Base-by-base conservation (phyloP, 1,140 invertebrate species). In the Camponotus vicinus region DNA sequence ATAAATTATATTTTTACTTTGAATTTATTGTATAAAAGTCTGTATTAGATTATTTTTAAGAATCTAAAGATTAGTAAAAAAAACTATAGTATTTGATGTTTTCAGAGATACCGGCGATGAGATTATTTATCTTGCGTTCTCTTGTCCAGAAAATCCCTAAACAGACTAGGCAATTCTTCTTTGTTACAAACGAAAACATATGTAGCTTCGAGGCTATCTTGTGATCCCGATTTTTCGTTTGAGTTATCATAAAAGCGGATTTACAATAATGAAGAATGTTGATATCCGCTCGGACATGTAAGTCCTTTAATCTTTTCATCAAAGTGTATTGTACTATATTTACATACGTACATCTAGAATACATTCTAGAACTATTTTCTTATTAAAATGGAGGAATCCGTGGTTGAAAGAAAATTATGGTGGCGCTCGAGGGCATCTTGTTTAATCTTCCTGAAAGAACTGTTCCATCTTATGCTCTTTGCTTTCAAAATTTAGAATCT, bases 101-200 rank as follows among this genome's bases (percentile, higher is more conserved):
- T 77, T 77, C 75, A 57, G 57, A 64, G 57, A 18, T 18, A 18
- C 27, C 57, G 9, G 57, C 27, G 40, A 64, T 9, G 37, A 52
- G 5, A 52, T 37, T 69, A 79, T 34, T 21, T 79, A 55, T 8
- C 59, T 18, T 18, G 7, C 21, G 9, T 18, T 69, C 18, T 61
- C 49, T 63, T 75, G 40, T n/a, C n/a, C 61, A 49, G 55, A 64
- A 71, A 70, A 34, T 42, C 52, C 5, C 52, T 78, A 90, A 77
- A 73, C 71, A 61, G 52, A 84, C 55, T 9, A 57, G 64, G 88
- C 8, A 73, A 89, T 86, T 84, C 40, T 52, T 45, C 73, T 86
- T 89, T 89, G 88, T 90, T 90, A 66, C 37, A 32, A 27, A 83
- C 88, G 78, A 66, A 71, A 73, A 67, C 52, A 52, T 76, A 59